These are phyloP conservation scores for Listrodromus nycthemerus DNA, from an alignment of 2,888 invertebrate species.

Conservation along the genomic window DNA sequence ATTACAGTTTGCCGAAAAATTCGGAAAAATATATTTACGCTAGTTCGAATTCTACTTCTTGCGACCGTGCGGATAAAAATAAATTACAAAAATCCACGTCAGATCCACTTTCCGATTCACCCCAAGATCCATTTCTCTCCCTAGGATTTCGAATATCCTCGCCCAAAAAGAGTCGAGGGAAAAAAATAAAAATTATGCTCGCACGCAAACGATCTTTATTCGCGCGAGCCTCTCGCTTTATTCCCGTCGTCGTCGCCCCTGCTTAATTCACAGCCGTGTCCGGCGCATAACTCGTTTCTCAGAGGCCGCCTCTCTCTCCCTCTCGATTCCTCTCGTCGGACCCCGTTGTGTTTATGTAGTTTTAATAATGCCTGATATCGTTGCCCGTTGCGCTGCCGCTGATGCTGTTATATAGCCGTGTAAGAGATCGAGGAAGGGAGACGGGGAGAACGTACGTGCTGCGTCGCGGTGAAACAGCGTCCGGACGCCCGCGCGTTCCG, in stretches of 20 bases:
- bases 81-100: too few species aligned
- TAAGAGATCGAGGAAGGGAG: constrained; percentile 22
- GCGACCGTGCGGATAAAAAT: too few species aligned
- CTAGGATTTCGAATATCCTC: background rate
- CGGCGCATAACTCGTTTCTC: constrained; percentile 80
- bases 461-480: constrained; percentile 52
- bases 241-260: constrained; percentile 69
- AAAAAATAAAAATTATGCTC: constrained; percentile 25
- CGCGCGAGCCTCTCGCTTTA: constrained; percentile 42
- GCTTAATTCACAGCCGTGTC: constrained; percentile 81
- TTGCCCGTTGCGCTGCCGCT: constrained; percentile 59
- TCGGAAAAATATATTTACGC: too few species aligned
- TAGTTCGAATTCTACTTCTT: too few species aligned
- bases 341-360: constrained; percentile 82
- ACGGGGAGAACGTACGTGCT: constrained; percentile 27
- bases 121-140: background rate
- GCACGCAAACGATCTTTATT: constrained; percentile 48
- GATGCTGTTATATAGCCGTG: constrained; percentile 5
- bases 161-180: background rate
- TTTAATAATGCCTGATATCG: constrained; percentile 84
- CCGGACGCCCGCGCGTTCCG: constrained; percentile 54
- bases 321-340: constrained; percentile 58
- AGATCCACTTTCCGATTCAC: too few species aligned
- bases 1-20: too few species aligned
- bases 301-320: constrained; percentile 20